Conservation (phyloP, 2,113 vertebrate species). For the Cyanoderma ruficeps region DNA sequence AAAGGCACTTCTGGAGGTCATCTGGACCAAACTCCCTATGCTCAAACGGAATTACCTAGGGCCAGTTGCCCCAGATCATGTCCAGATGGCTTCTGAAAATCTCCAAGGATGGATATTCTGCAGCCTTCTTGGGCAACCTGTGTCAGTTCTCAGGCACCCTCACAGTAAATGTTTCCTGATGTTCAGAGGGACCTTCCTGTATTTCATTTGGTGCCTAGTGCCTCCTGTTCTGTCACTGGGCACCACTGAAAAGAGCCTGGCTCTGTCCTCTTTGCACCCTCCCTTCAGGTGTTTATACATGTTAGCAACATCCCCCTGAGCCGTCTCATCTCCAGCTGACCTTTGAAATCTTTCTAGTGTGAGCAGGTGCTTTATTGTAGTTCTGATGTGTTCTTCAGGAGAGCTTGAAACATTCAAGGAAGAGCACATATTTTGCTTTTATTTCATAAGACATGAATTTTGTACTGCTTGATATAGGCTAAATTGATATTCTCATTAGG, state of each 20-base stretch:
- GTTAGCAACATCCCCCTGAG: neutral
- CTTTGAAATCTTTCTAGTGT: neutral
- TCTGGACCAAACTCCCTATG: accelerated
- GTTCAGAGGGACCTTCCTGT: accelerated
- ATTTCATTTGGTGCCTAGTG: neutral
- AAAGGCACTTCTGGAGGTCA: neutral
- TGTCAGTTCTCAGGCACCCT: neutral
- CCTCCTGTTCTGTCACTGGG: neutral
- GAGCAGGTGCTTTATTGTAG: neutral
- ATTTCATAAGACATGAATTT: neutral
- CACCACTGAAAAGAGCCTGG: neutral
- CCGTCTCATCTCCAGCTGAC: neutral
- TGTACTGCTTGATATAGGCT: neutral
- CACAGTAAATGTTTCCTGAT: neutral
- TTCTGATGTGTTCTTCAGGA: neutral
- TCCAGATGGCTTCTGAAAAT: neutral
- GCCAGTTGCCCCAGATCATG: accelerated
- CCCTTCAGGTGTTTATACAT: neutral
- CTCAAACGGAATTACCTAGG: neutral
- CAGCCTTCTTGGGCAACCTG: neutral
- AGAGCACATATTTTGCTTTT: neutral
- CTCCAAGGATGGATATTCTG: neutral
- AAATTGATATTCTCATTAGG: neutral
- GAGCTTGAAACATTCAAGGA: neutral
- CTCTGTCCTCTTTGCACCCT: neutral